phyloP scores from a whole-genome alignment of 2,888 invertebrate species.

The Ganaspis brasiliensis region DNA sequence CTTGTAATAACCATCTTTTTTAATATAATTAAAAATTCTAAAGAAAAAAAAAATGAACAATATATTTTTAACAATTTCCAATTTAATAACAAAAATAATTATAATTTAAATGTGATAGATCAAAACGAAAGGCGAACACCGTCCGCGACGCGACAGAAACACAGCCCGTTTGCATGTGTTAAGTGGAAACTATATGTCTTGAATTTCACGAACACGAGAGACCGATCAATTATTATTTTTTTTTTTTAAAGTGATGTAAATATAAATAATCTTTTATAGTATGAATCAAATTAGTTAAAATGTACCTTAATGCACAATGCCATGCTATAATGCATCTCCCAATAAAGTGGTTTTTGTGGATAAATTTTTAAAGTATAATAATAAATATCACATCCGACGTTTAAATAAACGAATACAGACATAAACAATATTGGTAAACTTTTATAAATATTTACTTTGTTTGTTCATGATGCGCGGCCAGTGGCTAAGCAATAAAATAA shows the following conservation, averaged over 20 bases:
- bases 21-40: background rate
- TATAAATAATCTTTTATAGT: background rate
- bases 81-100: background rate
- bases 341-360: background rate
- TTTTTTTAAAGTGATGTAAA: background rate
- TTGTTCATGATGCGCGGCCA: background rate
- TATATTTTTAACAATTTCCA: background rate
- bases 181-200: background rate
- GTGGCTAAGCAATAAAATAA: background rate
- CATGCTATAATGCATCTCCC: background rate
- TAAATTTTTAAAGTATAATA: background rate
- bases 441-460: background rate
- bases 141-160: background rate
- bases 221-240: background rate
- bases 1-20: too few relatives aligned
- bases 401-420: background rate
- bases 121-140: background rate
- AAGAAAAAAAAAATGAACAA: background rate
- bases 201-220: background rate
- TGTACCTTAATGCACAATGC: background rate
- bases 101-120: background rate
- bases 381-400: background rate
- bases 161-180: background rate
- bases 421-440: background rate
- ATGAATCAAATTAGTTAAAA: background rate